These are phyloP conservation scores for Harpalus rubripes DNA, from an alignment of 2,888 invertebrate genomes.

Conservation along the genomic window DNA sequence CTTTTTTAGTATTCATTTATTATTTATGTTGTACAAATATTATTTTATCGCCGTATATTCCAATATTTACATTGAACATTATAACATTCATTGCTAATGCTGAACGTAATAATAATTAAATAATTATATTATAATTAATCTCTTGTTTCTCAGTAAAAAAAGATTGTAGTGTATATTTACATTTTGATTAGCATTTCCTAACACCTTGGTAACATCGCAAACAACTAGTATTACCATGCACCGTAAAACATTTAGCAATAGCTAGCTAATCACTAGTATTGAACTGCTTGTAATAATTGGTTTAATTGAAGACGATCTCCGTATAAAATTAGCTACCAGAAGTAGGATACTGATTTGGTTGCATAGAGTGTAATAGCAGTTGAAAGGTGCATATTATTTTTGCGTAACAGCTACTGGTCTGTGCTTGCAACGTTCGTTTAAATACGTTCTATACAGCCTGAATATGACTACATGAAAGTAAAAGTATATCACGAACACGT, in stretches of 20 bases:
- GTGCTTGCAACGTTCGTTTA: slow-evolving; percentile 5
- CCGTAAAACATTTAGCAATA: not conserved
- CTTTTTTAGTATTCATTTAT: too few species aligned
- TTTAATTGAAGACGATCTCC: slow-evolving; percentile 22
- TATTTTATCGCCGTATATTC: too few species aligned
- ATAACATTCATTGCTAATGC: too few species aligned
- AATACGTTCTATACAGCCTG: slow-evolving; percentile 3
- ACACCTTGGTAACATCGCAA: too few species aligned
- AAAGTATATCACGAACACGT: slow-evolving; percentile 27
- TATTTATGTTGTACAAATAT: too few species aligned
- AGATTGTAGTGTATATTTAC: too few species aligned
- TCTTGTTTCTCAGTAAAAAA: too few species aligned
- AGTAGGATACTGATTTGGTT: slow-evolving; percentile 29
- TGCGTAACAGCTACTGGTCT: slow-evolving; percentile 32
- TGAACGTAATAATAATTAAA: too few species aligned
- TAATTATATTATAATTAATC: too few species aligned
- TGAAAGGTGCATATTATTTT: slow-evolving; percentile 46
- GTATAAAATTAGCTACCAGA: slow-evolving; percentile 12
- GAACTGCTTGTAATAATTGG: not conserved
- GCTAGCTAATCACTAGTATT: not conserved
- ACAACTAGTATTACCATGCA: too few species aligned
- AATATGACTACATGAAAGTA: slow-evolving; percentile 21
- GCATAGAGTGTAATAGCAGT: slow-evolving; percentile 3
- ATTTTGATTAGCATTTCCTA: too few species aligned
- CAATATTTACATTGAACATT: too few species aligned